Conservation (phyloP, 2,797 vertebrate genomes). For the Cyclopterus lumpus region DNA sequence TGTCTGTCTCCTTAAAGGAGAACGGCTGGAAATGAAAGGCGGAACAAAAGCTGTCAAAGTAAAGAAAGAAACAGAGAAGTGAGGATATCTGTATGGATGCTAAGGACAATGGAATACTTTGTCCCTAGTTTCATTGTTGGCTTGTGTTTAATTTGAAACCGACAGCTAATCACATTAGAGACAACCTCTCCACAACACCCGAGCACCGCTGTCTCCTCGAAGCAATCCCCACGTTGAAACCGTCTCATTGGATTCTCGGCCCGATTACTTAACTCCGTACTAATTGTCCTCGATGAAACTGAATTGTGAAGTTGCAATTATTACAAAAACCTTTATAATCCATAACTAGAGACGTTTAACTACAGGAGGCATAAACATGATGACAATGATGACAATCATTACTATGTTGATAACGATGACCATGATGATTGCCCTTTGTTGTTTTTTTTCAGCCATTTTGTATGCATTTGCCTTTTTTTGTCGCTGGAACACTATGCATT, state of each 20-base stretch:
- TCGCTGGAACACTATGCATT: neutral
- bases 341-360: slow-evolving; percentile 36
- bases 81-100: slow-evolving; percentile 71
- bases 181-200: slow-evolving; percentile 71
- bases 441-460: slow-evolving; percentile 18
- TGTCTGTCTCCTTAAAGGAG: slow-evolving; percentile 73
- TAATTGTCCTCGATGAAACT: slow-evolving; percentile 62
- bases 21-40: slow-evolving; percentile 76
- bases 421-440: slow-evolving; percentile 2
- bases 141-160: slow-evolving; percentile 80
- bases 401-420: slow-evolving; percentile 6
- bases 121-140: slow-evolving; percentile 76
- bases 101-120: slow-evolving; percentile 75
- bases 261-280: slow-evolving; percentile 68
- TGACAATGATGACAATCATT: slow-evolving; percentile 5
- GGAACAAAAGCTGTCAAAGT: slow-evolving; percentile 80
- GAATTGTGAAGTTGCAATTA: slow-evolving; percentile 42
- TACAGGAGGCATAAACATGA: slow-evolving; percentile 21
- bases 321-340: slow-evolving; percentile 36
- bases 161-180: slow-evolving; percentile 82
- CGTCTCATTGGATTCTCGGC: slow-evolving; percentile 68
- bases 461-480: neutral
- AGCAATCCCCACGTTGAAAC: slow-evolving; percentile 69
- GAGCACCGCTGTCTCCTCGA: slow-evolving; percentile 69
- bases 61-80: slow-evolving; percentile 65